Base-by-base conservation (phyloP, 2,797 vertebrate genomes). In the Todus mexicanus region DNA sequence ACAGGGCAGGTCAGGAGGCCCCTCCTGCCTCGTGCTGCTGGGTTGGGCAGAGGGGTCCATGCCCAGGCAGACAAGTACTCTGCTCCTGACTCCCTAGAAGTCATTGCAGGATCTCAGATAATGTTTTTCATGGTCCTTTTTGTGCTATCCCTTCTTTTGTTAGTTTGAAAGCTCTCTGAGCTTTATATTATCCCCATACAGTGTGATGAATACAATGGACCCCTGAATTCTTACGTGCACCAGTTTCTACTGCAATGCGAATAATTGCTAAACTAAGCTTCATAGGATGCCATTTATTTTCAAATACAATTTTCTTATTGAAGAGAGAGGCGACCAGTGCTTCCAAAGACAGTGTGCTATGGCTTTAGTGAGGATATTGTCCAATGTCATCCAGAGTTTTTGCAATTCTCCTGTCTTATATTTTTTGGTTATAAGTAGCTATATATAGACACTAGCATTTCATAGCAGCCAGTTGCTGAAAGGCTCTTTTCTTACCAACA, bases 221-320 rank as follows among this genome's bases (percentile, higher is more conserved):
- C 14, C 35, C 35, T 73, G 72, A 68, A 82, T 50, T 45, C 48
- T 80, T 72, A 51, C 38, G 64, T 50, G 31, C 16, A 29, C 38
- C 21, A 14, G 40, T 63, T 84, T 77, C 69, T 61, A 47, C 50
- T 0, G 0, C 4, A 3, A 12, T n/a, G 54, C 64, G 75, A 89
- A 82, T 84, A 82, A 90, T 83, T 89, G 37, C 74, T 87, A 57
- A 90, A 71, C 23, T 45, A 76, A 63, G 33, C 60, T 87, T 74
- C 29, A 3, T 45, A 15, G 8, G 78, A 83, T 4, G 21, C 35
- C 50, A 27, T 84, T 82, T 68, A 33, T 80, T 83, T 87, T 94
- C 42, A 73, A 87, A 66, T 69, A 43, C 14, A 6, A 15, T 86
- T 77, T 92, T 73, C 21, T 68, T 76, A 60, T 19, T 54, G 64